Evolutionary conservation across 2,888 invertebrate species (phyloP).

Genomic region (Ophion obscuratus): DNA sequence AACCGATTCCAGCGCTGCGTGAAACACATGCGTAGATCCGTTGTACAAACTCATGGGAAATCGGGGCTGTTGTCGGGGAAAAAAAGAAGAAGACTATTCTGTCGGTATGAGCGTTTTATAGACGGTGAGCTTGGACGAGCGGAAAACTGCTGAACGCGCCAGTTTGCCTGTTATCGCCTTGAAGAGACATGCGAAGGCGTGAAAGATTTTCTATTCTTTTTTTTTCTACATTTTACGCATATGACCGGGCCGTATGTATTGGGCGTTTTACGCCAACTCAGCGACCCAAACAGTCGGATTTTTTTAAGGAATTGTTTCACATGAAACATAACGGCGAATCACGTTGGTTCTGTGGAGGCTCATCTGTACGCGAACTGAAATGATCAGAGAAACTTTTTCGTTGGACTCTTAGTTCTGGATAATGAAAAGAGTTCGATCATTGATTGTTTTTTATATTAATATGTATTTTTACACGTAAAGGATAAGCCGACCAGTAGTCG

Average conservation of each 20-base stretch:
- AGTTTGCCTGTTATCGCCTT: slow-evolving; percentile 35
- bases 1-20: slow-evolving; percentile 18
- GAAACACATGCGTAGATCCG: slow-evolving; percentile 20
- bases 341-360: too few relatives aligned
- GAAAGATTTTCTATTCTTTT: slow-evolving; percentile 3
- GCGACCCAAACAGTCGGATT: too few relatives aligned
- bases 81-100: slow-evolving; percentile 24
- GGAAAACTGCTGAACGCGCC: slow-evolving; percentile 54
- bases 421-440: too few relatives aligned
- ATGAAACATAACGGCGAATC: too few relatives aligned
- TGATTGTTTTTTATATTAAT: too few relatives aligned
- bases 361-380: too few relatives aligned
- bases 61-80: slow-evolving; percentile 12
- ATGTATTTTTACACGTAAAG: too few relatives aligned
- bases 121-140: slow-evolving; percentile 51
- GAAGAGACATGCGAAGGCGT: neutral
- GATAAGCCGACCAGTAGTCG: too few relatives aligned
- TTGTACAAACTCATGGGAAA: slow-evolving; percentile 26
- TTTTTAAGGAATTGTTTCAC: too few relatives aligned
- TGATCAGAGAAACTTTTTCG: too few relatives aligned
- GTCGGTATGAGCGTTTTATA: slow-evolving; percentile 9
- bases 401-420: too few relatives aligned
- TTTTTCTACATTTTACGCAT: neutral
- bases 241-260: neutral
- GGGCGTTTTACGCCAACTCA: neutral